Percentiles rank a stretch among this genome's conserved stretches.
phyloP scores from a whole-genome alignment of 2,888 invertebrate genomes.

The Endotricha flammealis region DNA sequence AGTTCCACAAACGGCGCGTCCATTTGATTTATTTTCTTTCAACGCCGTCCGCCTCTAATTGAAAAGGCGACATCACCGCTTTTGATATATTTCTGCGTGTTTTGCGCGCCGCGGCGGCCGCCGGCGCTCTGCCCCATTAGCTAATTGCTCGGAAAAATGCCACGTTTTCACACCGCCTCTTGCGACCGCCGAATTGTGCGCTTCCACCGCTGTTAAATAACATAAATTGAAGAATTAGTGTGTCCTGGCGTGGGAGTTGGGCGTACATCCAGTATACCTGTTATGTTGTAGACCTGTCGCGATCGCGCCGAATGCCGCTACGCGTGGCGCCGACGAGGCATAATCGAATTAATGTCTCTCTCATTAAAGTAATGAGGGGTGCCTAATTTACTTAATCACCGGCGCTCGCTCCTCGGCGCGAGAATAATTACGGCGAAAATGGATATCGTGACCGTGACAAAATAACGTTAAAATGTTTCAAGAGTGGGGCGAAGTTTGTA shows the following conservation, averaged over 20 bases:
- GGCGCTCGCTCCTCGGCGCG: not conserved
- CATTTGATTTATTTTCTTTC: no score
- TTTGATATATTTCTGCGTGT: not conserved
- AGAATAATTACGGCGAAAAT: constrained; percentile 8
- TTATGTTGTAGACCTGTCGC: no score
- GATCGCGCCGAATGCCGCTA: not conserved
- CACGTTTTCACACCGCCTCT: constrained; percentile 2
- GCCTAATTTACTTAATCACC: constrained; percentile 10
- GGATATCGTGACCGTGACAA: not conserved
- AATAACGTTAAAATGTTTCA: not conserved
- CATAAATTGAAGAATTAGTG: constrained; percentile 1
- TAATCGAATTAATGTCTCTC: constrained; percentile 4
- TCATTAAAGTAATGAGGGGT: constrained; percentile 6
- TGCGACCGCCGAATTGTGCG: not conserved
- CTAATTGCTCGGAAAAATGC: constrained; percentile 11
- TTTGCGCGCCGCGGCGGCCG: not conserved
- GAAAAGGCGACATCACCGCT: not conserved
- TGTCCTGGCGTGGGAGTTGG: no score
- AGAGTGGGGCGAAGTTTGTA: not conserved
- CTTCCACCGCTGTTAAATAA: not conserved
- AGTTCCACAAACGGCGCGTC: no score
- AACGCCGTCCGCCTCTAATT: no score
- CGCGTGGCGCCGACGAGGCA: not conserved
- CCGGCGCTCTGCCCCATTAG: constrained; percentile 2
- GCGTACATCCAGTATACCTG: no score